Evolutionary conservation across 2,888 invertebrate species (phyloP), one percentile per base, ranked within the genome.

Genomic region (Criorhina ranunculi): DNA sequence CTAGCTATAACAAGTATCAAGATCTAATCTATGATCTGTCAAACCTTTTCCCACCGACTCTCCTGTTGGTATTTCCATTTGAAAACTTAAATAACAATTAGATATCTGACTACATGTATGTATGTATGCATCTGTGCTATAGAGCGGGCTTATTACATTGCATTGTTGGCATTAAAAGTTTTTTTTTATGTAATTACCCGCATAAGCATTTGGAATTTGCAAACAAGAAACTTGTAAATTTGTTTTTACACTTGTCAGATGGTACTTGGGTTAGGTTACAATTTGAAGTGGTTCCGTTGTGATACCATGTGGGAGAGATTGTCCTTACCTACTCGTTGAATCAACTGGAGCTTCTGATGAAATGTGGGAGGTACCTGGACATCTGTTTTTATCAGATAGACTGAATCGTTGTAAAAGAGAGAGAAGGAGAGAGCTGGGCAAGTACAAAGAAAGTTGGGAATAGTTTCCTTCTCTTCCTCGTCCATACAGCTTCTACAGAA

Each of bases 21-120:
- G 40, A 59, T 76, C n/a, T 4, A 35, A 57, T 51, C 31, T 51
- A 5, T 17, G 11, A 49, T 46, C 24, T 64, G n/a, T 64, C 55
- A 33, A 33, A 55, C 35, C 24, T 7, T 5, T 1, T 12, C 17
- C 7, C 17, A 17, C 15, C 8, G 1, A n/a, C 17, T n/a, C 9
- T 55, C 8, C 12, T 12, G 24, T 44, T 44, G 31, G 11, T n/a
- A n/a, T n/a, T n/a, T n/a, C n/a, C n/a, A n/a, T n/a, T n/a, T n/a
- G n/a, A 40, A 42, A 60, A 67, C 60, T 77, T 60, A 60, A 77
- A 53, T 44, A 57, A 2, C 33, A 69, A 51, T 69, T 77, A 69
- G 8, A 15, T 24, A 60, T 42, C 60, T 33, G 44, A 15, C 66
- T 67, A 59, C 40, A 60, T 15, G 42, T 29, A 24, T 1, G 24